phyloP scores from a whole-genome alignment of 2,113 vertebrate genomes.

The Myodes glareolus region DNA sequence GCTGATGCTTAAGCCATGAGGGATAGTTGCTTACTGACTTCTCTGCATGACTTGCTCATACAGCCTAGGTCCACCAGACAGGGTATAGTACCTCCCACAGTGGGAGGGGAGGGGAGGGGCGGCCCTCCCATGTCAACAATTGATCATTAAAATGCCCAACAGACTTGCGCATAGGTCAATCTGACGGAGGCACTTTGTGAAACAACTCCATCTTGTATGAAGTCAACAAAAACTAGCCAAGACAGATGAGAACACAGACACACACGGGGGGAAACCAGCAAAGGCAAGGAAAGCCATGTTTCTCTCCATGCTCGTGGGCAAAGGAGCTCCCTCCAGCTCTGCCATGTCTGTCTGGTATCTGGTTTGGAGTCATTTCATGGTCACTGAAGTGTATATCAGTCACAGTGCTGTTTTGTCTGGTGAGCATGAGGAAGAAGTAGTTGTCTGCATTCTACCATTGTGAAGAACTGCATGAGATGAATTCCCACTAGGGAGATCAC shows the following conservation, averaged over 20 bases:
- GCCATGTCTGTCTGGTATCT: too few relatives aligned
- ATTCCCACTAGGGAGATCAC: background rate
- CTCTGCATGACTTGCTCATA: too few relatives aligned
- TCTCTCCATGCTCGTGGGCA: background rate
- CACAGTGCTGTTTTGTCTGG: background rate
- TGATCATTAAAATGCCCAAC: background rate
- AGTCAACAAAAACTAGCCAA: background rate
- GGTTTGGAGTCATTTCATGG: background rate
- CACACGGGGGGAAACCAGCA: fast-evolving
- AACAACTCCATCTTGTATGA: background rate
- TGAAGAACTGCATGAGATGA: fast-evolving
- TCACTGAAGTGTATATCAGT: background rate
- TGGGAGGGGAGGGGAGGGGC: too few relatives aligned
- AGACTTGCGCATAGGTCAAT: too few relatives aligned
- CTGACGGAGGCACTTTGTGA: background rate
- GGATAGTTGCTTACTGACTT: background rate
- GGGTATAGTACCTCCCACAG: background rate
- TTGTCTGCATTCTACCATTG: too few relatives aligned
- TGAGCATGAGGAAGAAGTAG: background rate
- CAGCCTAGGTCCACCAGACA: background rate
- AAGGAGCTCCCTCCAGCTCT: background rate
- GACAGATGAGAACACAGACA: background rate
- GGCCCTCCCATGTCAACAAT: background rate
- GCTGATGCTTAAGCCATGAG: background rate
- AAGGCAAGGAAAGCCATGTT: background rate